Evolutionary conservation across 2,113 vertebrate genomes (phyloP), one percentile per base, ranked within the genome.

Genomic region (Bubo blakistoni): DNA sequence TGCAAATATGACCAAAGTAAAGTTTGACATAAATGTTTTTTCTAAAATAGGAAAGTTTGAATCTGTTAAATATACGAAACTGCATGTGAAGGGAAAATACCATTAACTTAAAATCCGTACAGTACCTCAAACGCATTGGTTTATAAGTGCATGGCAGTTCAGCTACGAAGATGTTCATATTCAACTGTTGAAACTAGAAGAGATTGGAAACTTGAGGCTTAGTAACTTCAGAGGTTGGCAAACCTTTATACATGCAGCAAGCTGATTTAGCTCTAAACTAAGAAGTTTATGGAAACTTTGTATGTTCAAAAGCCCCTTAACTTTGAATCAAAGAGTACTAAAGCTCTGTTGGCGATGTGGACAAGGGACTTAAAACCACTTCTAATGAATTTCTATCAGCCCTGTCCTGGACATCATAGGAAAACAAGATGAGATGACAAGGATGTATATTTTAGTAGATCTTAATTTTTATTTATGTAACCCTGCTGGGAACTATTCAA

Each of bases 241-340:
- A 91, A 65, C 46, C 18, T 86, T 96, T 78, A 55, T 84, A 74
- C 15, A n/a, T 63, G 19, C 6, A 8, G 67, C 91, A 78, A 70
- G 54, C n/a, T 93, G 71, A 94, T 93, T 73, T 70, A 94, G 51
- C 52, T 84, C 52, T 79, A 47, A 92, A 85, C 61, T 79, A 90
- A 88, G 78, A 62, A 87, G 81, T 94, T 92, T 74, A 57, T 92
- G 81, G 65, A 95, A 96, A 91, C 69, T 92, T 88, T 63, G 61
- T 92, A 40, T 47, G 8, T 87, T 87, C 24, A 65, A 96, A 94
- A 81, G 58, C 66, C 46, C 47, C 34, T 91, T 96, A 86, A 88
- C 83, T 89, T 73, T 86, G 34, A 94, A 92, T 89, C 79, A 94
- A 83, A 90, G 80, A 83, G 10, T 78, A 59, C 22, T 78, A 81